Evolutionary conservation across 2,888 invertebrate species (phyloP), one percentile per base, ranked within the genome.

Genomic region (Chesias legatella): DNA sequence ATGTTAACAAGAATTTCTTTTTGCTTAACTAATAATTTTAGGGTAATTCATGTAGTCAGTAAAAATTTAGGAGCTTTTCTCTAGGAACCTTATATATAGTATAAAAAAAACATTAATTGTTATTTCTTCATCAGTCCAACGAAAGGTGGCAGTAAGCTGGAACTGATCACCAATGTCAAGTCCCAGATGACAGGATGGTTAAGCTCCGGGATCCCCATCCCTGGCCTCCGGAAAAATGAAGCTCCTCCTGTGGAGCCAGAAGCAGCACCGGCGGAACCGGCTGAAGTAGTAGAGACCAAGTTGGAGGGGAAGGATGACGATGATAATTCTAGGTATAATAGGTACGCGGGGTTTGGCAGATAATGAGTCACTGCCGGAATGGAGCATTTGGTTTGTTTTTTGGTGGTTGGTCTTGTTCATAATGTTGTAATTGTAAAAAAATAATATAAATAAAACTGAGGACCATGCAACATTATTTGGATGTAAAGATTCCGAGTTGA

Each of bases 101-200:
- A 17, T 17, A 6, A 22, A 3, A 22, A 22, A 22, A 22, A 20
- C 25, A 11, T 33, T 13, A 31, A 24, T 10, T 27, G 6, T 23
- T 13, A 44, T 37, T 42, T 61, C 56, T 68, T 58, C 57, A 57
- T 48, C 88, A 94, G 94, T 70, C 93, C 94, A 17, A 93, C 93
- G 47, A 93, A 94, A 83, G 90, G 86, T 33, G 91, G 90, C 54
- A 91, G 93, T 73, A 93, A 94, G 70, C 73, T 94, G 67, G 95
- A 95, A 68, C 93, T 96, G 90, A 91, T 96, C 71, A 94, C 94
- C 58, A 95, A 95, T 65, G 95, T 95, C 43, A 95, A 95, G 89
- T 93, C 92, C 42, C 94, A 94, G 83, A 93, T 95, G 91, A 92
- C 92, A n/a, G 95, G 95, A 27, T 95, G 95, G 92, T 90, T 95